Percentiles rank a stretch among this genome's conserved stretches.
Conservation (phyloP, 2,797 vertebrate species). For the Platalea minor region DNA sequence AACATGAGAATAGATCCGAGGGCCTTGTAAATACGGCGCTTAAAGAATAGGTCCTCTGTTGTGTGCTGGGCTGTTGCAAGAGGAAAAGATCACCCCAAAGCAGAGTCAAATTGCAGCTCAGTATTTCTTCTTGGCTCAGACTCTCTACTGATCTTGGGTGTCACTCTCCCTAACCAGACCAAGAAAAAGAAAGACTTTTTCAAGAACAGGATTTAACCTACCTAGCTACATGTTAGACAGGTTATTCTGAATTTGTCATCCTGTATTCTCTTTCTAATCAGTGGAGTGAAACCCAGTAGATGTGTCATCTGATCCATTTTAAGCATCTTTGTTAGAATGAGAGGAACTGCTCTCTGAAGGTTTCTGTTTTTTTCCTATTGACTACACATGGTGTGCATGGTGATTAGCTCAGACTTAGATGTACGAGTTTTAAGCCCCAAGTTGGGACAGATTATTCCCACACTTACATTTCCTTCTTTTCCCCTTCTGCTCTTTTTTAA, state of each 20-base stretch:
- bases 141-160: neutral
- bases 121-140: neutral
- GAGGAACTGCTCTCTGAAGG: neutral
- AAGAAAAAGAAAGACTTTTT: neutral
- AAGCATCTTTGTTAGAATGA: neutral
- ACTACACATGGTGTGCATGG: neutral
- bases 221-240: neutral
- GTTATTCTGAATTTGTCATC: neutral
- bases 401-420: neutral
- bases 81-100: neutral
- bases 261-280: neutral
- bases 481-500: neutral
- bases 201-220: neutral
- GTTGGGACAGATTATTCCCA: neutral
- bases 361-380: neutral
- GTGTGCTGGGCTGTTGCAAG: neutral
- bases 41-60: neutral
- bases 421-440: neutral
- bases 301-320: neutral
- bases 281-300: neutral
- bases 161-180: neutral
- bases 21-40: neutral
- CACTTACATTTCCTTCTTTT: neutral
- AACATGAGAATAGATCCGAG: neutral
- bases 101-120: neutral